Conservation (phyloP, 2,113 vertebrate genomes). For the Pomatorhinus ruficollis region DNA sequence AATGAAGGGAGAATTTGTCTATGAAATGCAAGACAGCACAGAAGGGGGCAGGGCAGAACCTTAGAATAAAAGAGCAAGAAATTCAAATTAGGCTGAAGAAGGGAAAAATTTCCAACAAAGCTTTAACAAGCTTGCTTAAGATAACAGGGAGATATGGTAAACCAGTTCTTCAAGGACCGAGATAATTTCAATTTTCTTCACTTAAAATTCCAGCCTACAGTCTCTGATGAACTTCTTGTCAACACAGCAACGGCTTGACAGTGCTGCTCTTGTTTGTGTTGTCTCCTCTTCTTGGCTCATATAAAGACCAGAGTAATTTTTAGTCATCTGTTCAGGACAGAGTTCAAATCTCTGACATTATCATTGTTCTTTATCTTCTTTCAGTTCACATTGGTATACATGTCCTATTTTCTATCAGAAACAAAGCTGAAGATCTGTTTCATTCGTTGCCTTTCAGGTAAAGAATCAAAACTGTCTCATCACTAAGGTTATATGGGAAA, state of each 20-base stretch:
- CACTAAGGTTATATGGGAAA: not conserved
- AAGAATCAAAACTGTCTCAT: not conserved
- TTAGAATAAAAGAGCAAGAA: not conserved
- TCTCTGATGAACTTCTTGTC: conserved; percentile 8
- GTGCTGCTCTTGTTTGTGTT: not conserved
- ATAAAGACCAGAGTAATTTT: not conserved
- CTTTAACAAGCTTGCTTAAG: not conserved
- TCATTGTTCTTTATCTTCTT: not conserved
- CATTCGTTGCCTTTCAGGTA: not conserved
- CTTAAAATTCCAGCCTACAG: not conserved
- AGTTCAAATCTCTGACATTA: not conserved
- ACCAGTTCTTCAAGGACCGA: not conserved
- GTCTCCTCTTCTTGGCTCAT: not conserved
- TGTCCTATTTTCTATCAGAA: conserved; percentile 14
- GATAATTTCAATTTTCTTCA: conserved; percentile 11
- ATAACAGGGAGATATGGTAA: not conserved
- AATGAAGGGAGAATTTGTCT: not conserved
- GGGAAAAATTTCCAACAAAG: not conserved
- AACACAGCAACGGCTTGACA: not conserved
- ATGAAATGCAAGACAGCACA: not conserved
- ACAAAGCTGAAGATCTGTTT: conserved; percentile 15
- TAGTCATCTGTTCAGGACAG: not conserved
- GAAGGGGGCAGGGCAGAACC: not conserved
- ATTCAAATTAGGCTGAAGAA: conserved; percentile 14
- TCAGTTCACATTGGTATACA: not conserved